Evolutionary conservation across 2,113 vertebrate genomes (phyloP).

Genomic region (Sterrhoptilus dennistouni): DNA sequence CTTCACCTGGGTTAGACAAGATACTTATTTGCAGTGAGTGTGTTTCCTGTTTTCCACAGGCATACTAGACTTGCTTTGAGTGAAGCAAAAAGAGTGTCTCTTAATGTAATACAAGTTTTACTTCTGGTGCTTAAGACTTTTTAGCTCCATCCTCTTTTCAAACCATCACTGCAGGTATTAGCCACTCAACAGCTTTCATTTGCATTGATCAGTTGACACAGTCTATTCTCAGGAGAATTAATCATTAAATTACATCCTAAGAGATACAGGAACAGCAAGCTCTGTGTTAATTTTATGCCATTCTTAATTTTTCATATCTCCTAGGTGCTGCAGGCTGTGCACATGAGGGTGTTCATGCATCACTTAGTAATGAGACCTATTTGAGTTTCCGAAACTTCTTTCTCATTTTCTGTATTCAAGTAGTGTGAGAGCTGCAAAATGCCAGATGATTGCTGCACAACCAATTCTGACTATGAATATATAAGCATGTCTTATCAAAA

Average conservation of each 20-base stretch:
- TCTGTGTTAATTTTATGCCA: conserved; percentile 60
- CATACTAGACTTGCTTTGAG: background rate
- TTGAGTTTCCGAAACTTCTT: conserved; percentile 10
- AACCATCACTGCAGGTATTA: background rate
- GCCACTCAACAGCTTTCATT: conserved; percentile 19
- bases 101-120: background rate
- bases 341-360: conserved; percentile 16
- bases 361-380: conserved; percentile 18
- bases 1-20: background rate
- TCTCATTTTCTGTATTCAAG: conserved; percentile 27
- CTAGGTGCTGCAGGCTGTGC: background rate
- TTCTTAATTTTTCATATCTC: conserved; percentile 55
- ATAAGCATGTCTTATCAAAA: background rate
- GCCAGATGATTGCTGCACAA: background rate
- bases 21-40: background rate
- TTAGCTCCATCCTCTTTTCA: background rate
- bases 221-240: conserved; percentile 7
- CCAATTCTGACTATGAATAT: background rate
- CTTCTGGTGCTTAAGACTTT: background rate
- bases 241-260: conserved; percentile 39
- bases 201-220: conserved; percentile 40
- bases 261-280: conserved; percentile 46
- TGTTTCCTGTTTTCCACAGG: background rate
- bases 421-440: background rate
- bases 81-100: background rate